Conservation (phyloP, 2,797 vertebrate species). For the Girardinus metallicus region DNA sequence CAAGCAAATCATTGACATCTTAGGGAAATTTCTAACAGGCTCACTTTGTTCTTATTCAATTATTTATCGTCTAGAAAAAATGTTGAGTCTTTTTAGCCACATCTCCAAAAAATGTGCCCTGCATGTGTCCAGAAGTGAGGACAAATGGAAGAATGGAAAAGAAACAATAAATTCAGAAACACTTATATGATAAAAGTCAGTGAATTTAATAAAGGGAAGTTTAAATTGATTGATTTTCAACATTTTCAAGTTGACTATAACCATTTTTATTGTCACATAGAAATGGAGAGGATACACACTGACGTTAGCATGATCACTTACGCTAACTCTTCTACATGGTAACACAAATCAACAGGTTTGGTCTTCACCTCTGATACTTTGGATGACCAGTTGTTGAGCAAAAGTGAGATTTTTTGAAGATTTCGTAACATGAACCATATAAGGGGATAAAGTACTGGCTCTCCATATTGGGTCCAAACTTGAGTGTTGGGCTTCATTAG, state of each 20-base stretch:
- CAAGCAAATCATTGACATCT: neutral
- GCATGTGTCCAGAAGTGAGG: neutral
- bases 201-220: neutral
- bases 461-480: neutral
- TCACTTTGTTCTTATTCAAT: neutral
- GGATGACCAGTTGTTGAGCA: neutral
- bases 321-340: neutral
- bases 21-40: neutral
- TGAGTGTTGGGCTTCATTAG: neutral
- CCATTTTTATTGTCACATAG: neutral
- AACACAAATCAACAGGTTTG: neutral
- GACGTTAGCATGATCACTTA: neutral
- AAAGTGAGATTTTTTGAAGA: neutral
- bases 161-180: neutral
- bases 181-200: neutral
- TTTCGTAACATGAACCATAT: neutral
- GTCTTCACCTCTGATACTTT: neutral
- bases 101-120: neutral
- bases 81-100: neutral
- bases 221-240: neutral
- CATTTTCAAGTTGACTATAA: neutral
- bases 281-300: neutral
- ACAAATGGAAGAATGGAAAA: neutral
- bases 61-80: neutral
- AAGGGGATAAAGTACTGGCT: neutral